These are phyloP conservation scores for Hypotaenidia philippensis DNA, from an alignment of 2,797 vertebrate genomes.

Conservation along the genomic window DNA sequence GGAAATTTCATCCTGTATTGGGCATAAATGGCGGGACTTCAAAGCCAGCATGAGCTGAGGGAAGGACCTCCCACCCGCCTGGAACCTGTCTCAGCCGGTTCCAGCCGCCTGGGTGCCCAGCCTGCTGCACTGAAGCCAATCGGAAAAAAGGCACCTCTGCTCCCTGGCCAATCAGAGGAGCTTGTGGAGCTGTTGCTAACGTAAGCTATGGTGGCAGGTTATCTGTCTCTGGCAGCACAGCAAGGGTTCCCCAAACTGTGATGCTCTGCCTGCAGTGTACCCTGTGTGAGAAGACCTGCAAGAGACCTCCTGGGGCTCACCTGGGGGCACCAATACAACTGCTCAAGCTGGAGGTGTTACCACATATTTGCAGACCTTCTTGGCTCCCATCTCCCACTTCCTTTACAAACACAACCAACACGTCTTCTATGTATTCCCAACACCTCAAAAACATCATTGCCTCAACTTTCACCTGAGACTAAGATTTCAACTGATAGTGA, in stretches of 20 bases:
- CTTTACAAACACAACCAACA: neutral
- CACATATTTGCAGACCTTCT: neutral
- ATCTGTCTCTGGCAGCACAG: fast-evolving
- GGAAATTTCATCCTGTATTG: fast-evolving
- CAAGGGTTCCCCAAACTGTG: too few relatives aligned
- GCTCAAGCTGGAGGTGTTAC: neutral
- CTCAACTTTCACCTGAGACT: neutral
- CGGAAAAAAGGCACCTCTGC: neutral
- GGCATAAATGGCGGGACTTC: fast-evolving
- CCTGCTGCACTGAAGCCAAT: neutral
- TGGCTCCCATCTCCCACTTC: fast-evolving
- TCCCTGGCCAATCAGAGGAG: neutral
- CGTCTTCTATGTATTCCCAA: neutral
- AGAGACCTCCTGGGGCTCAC: neutral
- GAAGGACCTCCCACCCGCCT: fast-evolving
- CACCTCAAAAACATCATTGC: neutral
- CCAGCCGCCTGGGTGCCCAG: neutral
- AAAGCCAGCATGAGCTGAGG: fast-evolving
- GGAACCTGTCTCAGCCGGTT: neutral
- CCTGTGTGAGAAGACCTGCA: too few relatives aligned
- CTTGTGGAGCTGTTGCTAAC: neutral
- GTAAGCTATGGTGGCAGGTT: neutral
- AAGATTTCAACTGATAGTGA: neutral
- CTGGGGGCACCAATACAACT: neutral
- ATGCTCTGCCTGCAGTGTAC: neutral